Evolutionary conservation across 1,140 invertebrate species (phyloP).

Genomic region (Zaprionus camerounensis): DNA sequence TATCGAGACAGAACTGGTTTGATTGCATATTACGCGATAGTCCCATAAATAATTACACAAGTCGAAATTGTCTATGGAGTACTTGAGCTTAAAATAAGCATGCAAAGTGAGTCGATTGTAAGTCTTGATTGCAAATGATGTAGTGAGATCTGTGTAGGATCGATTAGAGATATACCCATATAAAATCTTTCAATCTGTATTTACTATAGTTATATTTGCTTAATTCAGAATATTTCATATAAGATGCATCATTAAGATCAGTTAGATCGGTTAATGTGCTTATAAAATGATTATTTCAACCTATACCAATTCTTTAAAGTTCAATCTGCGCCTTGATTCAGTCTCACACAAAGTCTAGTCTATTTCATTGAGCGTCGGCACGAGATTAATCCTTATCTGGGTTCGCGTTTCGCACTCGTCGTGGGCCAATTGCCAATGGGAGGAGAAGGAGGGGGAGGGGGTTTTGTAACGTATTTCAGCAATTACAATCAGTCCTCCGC

Average conservation of each 20-base stretch:
- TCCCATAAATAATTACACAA: background rate
- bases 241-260: too few relatives aligned
- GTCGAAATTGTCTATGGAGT: background rate
- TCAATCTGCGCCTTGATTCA: background rate
- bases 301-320: too few relatives aligned
- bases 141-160: too few relatives aligned
- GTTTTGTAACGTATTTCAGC: slow-evolving; percentile 46
- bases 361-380: background rate
- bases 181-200: too few relatives aligned
- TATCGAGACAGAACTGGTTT: background rate
- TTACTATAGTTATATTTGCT: too few relatives aligned
- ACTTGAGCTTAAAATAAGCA: background rate
- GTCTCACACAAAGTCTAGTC: background rate
- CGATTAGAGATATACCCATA: too few relatives aligned
- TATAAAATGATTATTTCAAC: background rate
- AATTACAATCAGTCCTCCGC: slow-evolving; percentile 42
- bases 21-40: slow-evolving; percentile 1
- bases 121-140: background rate
- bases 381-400: slow-evolving; percentile 9
- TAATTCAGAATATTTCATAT: too few relatives aligned
- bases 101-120: background rate
- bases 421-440: slow-evolving; percentile 16
- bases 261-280: too few relatives aligned
- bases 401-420: background rate
- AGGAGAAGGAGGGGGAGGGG: background rate